Evolutionary conservation across 2,113 vertebrate species (phyloP).

Genomic region (Lepidothrix coronata): DNA sequence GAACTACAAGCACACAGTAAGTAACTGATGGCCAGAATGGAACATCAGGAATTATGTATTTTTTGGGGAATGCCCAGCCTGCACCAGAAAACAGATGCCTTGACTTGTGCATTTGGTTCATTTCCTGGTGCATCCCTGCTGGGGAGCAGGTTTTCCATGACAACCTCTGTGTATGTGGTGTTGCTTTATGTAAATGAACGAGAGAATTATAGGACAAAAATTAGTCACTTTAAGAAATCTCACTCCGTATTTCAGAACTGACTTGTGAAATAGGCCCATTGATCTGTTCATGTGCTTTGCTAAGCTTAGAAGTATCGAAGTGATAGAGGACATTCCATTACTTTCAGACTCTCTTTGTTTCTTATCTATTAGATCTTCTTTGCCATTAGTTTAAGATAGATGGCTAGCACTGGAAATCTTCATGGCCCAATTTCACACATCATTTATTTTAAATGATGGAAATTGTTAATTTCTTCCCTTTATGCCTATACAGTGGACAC

Average conservation of each 20-base stretch:
- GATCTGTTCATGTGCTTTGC: background rate
- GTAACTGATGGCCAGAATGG: background rate
- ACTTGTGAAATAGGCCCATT: background rate
- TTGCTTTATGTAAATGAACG: background rate
- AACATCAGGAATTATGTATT: background rate
- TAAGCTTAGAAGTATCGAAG: background rate
- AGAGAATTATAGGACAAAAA: background rate
- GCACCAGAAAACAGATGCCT: background rate
- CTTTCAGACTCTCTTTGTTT: background rate
- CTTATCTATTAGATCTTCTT: background rate
- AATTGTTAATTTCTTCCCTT: background rate
- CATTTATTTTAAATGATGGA: background rate
- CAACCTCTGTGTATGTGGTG: accelerated
- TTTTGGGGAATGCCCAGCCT: background rate
- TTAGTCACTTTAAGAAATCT: background rate
- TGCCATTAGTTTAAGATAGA: background rate
- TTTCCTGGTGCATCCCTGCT: background rate
- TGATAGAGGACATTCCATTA: background rate
- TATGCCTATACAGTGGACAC: background rate
- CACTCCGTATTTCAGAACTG: background rate
- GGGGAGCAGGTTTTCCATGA: background rate
- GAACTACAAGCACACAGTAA: background rate
- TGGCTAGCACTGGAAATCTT: background rate
- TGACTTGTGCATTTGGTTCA: background rate
- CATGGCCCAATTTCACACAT: background rate